phyloP scores from a whole-genome alignment of 2,888 invertebrate species.

The Agriopis marginaria region DNA sequence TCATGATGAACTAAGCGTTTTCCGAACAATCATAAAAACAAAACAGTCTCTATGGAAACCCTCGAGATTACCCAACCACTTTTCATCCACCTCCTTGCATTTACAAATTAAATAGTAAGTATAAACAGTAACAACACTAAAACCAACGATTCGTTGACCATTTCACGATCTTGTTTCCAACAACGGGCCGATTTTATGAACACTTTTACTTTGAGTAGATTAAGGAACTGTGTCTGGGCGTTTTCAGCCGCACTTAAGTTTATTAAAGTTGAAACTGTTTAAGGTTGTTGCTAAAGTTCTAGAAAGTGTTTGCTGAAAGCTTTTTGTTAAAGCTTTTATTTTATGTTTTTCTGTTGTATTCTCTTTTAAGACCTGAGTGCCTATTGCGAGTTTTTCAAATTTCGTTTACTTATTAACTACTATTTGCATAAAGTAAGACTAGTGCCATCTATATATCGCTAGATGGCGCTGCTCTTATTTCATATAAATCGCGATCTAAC shows the following conservation, averaged over 20 bases:
- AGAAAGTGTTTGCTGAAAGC: not conserved
- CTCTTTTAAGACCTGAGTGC: not conserved
- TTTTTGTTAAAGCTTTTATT: not conserved
- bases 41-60: not conserved
- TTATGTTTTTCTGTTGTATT: not conserved
- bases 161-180: conserved; percentile 17
- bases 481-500: no score
- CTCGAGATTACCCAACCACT: not conserved
- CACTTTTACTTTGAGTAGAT: conserved; percentile 29
- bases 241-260: conserved; percentile 27
- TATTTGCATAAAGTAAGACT: no score
- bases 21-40: not conserved
- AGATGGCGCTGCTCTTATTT: no score
- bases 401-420: no score
- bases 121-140: conserved; percentile 24
- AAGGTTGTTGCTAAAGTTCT: conserved; percentile 15
- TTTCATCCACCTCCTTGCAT: conserved; percentile 7
- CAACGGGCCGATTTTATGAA: conserved; percentile 27
- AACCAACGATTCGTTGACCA: conserved; percentile 31
- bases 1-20: no score
- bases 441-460: no score
- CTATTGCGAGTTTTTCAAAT: no score
- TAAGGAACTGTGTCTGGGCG: conserved; percentile 16
- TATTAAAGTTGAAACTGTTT: conserved; percentile 32
- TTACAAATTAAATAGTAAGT: conserved; percentile 28